These are phyloP conservation scores for Todiramphus chloris DNA, from an alignment of 2,113 vertebrate genomes.

Conservation along the genomic window DNA sequence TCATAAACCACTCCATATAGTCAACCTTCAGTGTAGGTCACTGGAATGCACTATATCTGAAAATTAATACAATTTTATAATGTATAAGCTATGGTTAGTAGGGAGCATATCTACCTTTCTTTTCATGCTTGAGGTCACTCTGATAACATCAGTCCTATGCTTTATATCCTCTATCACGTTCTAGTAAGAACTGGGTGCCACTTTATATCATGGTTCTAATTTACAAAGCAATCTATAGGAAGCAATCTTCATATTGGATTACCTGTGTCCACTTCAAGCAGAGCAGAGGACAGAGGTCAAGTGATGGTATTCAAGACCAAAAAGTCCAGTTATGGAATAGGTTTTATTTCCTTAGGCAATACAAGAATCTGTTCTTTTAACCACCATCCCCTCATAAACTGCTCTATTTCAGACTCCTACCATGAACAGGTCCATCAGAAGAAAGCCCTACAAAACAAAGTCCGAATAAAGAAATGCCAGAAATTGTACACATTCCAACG, in stretches of 20 bases:
- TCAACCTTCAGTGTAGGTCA: not conserved
- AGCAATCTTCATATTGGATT: not conserved
- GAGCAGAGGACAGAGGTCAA: not conserved
- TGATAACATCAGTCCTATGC: not conserved
- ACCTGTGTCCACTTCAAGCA: not conserved
- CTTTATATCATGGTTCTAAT: not conserved
- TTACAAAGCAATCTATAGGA: not conserved
- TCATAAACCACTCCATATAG: not conserved
- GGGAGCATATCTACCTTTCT: not conserved
- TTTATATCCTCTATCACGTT: not conserved
- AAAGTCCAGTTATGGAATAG: not conserved
- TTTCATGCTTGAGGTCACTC: not conserved
- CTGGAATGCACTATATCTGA: not conserved
- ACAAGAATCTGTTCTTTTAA: not conserved
- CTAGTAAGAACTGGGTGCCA: not conserved
- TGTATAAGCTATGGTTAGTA: not conserved
- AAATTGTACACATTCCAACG: not conserved
- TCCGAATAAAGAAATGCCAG: not conserved
- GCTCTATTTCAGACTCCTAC: not conserved
- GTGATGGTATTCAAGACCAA: not conserved
- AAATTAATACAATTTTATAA: not conserved
- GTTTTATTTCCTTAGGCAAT: not conserved
- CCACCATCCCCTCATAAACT: not conserved
- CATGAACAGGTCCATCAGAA: not conserved
- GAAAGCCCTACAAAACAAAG: not conserved